phyloP scores from a whole-genome alignment of 2,797 vertebrate genomes.

The Novumbra hubbsi region DNA sequence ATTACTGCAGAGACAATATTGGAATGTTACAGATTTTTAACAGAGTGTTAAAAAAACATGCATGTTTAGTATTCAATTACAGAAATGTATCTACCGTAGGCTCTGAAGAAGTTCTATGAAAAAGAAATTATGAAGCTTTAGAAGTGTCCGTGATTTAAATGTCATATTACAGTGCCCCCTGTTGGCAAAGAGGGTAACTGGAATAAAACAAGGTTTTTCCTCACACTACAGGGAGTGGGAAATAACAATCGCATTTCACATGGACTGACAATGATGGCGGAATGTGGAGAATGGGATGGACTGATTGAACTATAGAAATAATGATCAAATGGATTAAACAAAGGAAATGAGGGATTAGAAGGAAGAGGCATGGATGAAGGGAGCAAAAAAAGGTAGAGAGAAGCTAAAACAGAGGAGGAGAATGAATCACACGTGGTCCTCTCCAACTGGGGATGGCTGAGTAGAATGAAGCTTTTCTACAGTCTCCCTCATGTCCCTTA shows the following conservation, averaged over 20 bases:
- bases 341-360: not conserved
- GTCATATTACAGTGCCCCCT: slow-evolving; percentile 7
- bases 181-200: not conserved
- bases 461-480: not conserved
- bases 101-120: not conserved
- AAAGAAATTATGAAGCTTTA: not conserved
- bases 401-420: not conserved
- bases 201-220: not conserved
- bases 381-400: not conserved
- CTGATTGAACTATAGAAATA: too few relatives aligned
- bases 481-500: not conserved
- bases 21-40: slow-evolving; percentile 23
- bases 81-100: not conserved
- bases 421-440: slow-evolving; percentile 19
- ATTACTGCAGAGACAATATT: not conserved
- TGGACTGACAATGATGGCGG: not conserved
- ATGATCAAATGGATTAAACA: not conserved
- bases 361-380: not conserved
- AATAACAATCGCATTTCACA: not conserved
- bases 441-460: slow-evolving; percentile 2
- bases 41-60: slow-evolving; percentile 18
- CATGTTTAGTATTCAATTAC: not conserved
- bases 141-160: slow-evolving; percentile 24
- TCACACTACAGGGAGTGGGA: too few relatives aligned
- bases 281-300: too few relatives aligned